Conservation (phyloP, 2,888 invertebrate genomes). For the Drosophila seclusa region DNA sequence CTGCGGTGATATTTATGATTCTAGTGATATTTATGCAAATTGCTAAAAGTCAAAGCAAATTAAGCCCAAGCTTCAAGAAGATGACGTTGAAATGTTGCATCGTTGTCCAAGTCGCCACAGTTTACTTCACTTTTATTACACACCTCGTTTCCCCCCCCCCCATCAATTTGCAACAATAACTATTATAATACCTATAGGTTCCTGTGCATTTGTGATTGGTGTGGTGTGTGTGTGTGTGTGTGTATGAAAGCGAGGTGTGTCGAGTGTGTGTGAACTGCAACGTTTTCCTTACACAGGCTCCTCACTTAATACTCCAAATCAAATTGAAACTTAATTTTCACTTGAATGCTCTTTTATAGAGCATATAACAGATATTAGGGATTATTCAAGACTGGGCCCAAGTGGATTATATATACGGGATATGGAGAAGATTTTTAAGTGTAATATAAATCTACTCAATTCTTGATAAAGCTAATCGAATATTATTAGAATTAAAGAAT, state of each 20-base stretch:
- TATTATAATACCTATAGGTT: conserved; percentile 17
- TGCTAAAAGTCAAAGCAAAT: conserved; percentile 81
- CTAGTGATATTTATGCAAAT: conserved; percentile 78
- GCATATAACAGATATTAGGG: background rate
- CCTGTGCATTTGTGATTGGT: background rate
- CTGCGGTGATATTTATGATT: conserved; percentile 48
- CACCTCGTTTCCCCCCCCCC: conserved; percentile 14
- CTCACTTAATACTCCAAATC: conserved; percentile 14
- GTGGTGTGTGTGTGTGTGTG: conserved; percentile 10
- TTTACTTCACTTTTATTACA: conserved; percentile 32
- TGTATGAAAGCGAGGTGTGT: conserved; percentile 54
- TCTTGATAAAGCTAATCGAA: background rate
- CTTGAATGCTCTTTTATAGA: background rate
- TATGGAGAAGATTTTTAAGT: background rate
- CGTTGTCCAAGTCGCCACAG: conserved; percentile 27
- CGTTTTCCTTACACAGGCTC: conserved; percentile 1
- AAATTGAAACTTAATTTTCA: conserved; percentile 3
- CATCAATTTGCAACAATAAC: conserved; percentile 22
- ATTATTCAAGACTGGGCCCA: background rate
- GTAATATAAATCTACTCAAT: background rate
- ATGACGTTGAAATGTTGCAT: conserved; percentile 69
- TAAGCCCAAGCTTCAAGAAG: conserved; percentile 74
- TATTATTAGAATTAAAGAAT: too few species aligned
- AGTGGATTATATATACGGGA: background rate
- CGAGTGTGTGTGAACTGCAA: conserved; percentile 23